Base-by-base conservation (phyloP, 2,888 invertebrate genomes). In the Tanytarsus gracilentus region DNA sequence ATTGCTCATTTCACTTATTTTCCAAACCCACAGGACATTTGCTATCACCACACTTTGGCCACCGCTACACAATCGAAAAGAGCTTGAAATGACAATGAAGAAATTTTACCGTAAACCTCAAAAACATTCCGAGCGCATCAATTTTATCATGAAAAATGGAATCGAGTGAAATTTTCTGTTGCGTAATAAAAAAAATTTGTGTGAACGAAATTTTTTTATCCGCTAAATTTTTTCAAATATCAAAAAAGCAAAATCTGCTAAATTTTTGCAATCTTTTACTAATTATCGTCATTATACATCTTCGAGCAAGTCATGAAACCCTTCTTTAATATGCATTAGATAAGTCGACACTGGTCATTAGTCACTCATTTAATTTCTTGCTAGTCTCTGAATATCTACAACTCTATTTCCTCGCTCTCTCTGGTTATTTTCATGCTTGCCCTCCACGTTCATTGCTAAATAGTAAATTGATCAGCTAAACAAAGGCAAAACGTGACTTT, bases 381-480 rank as follows among this genome's bases (percentile, higher is more conserved):
- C n/a, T n/a, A n/a, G n/a, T n/a, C 7, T 8, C 30, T 30, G 30
- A 30, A 30, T 30, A 8, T 11, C 30, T 6, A 30, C 6, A 30
- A 30, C 30, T 30, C 30, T 11, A 30, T 30, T 11, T 6, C 9
- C 30, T 11, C 30, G 6, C 30, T 8, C 48, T 23, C 18, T 48
- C 48, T 48, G 48, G 21, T 21, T 30, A 6, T 30, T 9, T 8
- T 9, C 9, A 6, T 30, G 6, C 14, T 40, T 16, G 5, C 5
- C 48, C n/a, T n/a, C n/a, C n/a, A 44, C 18, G 9, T 44, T 44
- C 44, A 44, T 44, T 44, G 18, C 23, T 23, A 58, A 58, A 44
- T 58, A 58, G 58, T 30, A 58, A 58, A 58, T 58, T 58, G 58
- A 58, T 58, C 58, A 58, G 44, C 58, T 58, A 58, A 58, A 58